A percentile compares a stretch with the other conserved stretches of the same genome.
These are phyloP conservation scores for Eriosoma lanigerum DNA, from an alignment of 1,140 invertebrate species.

Conservation along the genomic window DNA sequence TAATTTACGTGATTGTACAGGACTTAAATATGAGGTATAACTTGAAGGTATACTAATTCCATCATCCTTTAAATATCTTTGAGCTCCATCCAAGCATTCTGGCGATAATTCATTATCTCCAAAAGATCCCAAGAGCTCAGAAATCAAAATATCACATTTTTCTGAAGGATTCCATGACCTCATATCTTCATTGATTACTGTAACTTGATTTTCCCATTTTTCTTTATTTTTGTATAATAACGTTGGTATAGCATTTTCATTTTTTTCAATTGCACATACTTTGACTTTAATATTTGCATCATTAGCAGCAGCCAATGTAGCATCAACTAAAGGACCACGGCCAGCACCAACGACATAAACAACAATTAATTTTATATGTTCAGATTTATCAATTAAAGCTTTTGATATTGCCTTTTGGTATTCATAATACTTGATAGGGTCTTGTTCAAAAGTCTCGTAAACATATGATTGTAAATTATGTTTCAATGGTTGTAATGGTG, in stretches of 20 bases:
- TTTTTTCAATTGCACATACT: constrained; percentile 97
- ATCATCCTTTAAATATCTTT: constrained; percentile 82
- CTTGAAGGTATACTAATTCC: constrained; percentile 89
- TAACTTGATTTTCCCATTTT: constrained; percentile 76
- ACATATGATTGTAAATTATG: constrained; percentile 95
- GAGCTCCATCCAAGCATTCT: constrained; percentile 95
- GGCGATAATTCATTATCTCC: constrained; percentile 98
- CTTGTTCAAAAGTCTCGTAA: constrained; percentile 98
- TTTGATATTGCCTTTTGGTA: constrained; percentile 83
- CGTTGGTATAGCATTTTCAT: constrained; percentile 79
- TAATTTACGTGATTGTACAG: constrained; percentile 78
- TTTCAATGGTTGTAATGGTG: constrained; percentile 86
- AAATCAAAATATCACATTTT: constrained; percentile 93
- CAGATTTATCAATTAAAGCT: constrained; percentile 68
- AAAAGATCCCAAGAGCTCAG: constrained; percentile 95
- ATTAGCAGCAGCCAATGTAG: constrained; percentile 77
- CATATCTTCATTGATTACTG: constrained; percentile 88
- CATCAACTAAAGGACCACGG: constrained; percentile 87
- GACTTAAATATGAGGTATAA: constrained; percentile 89
- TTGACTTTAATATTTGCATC: constrained; percentile 67
- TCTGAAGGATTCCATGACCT: constrained; percentile 75
- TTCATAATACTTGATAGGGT: constrained; percentile 92
- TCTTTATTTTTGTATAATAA: constrained; percentile 77
- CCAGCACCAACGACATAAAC: constrained; percentile 95
- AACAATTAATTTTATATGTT: constrained; percentile 59